phyloP scores from a whole-genome alignment of 2,797 vertebrate species.

The Bryconaethiops microstoma region DNA sequence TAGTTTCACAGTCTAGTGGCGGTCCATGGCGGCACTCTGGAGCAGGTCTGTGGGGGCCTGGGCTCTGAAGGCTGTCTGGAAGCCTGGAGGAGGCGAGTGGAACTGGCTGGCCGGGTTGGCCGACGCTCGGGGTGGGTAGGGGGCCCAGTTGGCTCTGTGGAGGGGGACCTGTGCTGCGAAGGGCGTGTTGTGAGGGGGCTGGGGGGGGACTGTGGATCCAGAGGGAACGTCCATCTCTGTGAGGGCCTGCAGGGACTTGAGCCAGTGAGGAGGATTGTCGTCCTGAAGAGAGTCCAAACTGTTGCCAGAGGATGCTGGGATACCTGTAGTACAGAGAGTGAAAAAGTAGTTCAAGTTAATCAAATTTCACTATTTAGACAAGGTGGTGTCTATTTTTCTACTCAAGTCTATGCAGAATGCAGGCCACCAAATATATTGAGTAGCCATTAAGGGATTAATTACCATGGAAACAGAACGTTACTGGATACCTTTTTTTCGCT shows the following conservation, averaged over 20 bases:
- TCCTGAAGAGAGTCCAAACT: slow-evolving; percentile 91
- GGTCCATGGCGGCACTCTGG: slow-evolving; percentile 90
- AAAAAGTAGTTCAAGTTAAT: neutral
- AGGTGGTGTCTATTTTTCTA: slow-evolving; percentile 2
- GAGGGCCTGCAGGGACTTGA: slow-evolving; percentile 91
- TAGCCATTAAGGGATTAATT: slow-evolving; percentile 43
- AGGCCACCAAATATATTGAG: slow-evolving; percentile 14
- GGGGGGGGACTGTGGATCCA: slow-evolving; percentile 76
- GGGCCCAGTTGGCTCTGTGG: slow-evolving; percentile 89
- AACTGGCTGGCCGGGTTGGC: slow-evolving; percentile 83
- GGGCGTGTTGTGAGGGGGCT: slow-evolving; percentile 79
- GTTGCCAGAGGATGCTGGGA: slow-evolving; percentile 87
- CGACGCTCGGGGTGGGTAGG: slow-evolving; percentile 77
- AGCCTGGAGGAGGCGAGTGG: slow-evolving; percentile 92
- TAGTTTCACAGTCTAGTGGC: slow-evolving; percentile 79
- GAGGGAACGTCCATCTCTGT: slow-evolving; percentile 90
- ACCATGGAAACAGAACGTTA: slow-evolving; percentile 35
- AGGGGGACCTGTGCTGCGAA: slow-evolving; percentile 83
- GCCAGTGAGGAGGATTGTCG: slow-evolving; percentile 95
- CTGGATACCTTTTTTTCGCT: slow-evolving; percentile 22
- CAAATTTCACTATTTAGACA: neutral
- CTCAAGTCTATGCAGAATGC: slow-evolving; percentile 9
- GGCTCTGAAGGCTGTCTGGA: slow-evolving; percentile 90
- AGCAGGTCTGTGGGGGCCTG: slow-evolving; percentile 92
- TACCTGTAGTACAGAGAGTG: slow-evolving; percentile 72